phyloP scores from a whole-genome alignment of 2,888 invertebrate species.

The Marasmarcha lunaedactyla region DNA sequence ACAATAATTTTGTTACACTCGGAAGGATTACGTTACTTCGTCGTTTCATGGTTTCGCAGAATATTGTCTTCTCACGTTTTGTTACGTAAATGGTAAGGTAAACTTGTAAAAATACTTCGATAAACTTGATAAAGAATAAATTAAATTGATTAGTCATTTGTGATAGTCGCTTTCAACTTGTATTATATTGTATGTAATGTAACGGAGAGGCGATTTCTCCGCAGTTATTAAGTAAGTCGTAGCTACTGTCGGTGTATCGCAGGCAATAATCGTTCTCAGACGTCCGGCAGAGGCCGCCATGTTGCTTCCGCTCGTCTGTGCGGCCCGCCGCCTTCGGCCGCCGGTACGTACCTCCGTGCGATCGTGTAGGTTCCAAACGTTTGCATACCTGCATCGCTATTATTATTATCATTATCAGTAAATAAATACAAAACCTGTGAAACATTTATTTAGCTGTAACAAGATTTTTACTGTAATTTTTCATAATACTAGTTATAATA shows the following conservation, averaged over 20 bases:
- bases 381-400: no score
- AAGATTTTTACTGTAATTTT: no score
- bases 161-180: background rate
- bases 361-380: conserved; percentile 5
- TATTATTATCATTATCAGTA: no score
- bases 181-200: no score
- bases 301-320: conserved; percentile 5
- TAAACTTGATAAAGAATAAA: background rate
- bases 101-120: no score
- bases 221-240: no score
- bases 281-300: conserved; percentile 12
- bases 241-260: conserved; percentile 31
- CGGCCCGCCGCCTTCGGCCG: conserved; percentile 11
- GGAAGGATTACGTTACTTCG: conserved; percentile 23
- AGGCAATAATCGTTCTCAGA: conserved; percentile 30
- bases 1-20: conserved; percentile 65
- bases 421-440: no score
- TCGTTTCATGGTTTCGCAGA: conserved; percentile 14
- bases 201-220: no score
- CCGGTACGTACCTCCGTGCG: no score
- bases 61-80: background rate
- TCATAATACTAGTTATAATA: no score
- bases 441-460: no score
- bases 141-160: conserved; percentile 5
- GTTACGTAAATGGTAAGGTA: no score